Evolutionary conservation across 92 coral and sea anemone genomes (phyloP).

Genomic region (Phenganax stokvisi): DNA sequence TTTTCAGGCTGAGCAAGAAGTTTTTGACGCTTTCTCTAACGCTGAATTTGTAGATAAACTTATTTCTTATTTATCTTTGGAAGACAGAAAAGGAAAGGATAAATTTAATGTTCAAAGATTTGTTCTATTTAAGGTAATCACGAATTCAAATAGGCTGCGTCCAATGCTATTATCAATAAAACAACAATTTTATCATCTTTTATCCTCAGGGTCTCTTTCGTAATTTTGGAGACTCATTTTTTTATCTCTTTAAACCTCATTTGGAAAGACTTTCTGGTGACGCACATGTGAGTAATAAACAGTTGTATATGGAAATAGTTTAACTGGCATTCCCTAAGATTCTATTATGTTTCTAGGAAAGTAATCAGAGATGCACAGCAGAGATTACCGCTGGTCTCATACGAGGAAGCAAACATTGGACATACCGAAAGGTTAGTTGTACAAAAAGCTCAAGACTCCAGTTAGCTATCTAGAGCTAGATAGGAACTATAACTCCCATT

Average conservation of each 20-base stretch:
- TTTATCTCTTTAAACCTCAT: constrained; percentile 74
- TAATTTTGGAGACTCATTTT: constrained; percentile 74
- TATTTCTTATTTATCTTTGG: constrained; percentile 76
- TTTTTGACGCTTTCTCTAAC: constrained; percentile 70
- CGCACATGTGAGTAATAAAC: constrained; percentile 59
- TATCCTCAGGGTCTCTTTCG: constrained; percentile 76
- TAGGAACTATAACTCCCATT: background rate
- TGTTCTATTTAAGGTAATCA: constrained; percentile 73
- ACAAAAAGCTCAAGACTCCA: too few species aligned
- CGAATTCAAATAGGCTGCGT: too few species aligned
- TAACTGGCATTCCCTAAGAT: background rate
- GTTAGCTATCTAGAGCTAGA: background rate
- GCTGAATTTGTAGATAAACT: constrained; percentile 78
- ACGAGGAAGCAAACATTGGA: constrained; percentile 96
- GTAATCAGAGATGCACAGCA: constrained; percentile 85
- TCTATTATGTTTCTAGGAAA: constrained; percentile 54
- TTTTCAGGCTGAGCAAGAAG: constrained; percentile 70
- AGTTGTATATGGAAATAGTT: background rate
- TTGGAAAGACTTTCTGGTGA: constrained; percentile 75
- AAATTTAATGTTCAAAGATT: constrained; percentile 87
- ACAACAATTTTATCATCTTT: too few species aligned
- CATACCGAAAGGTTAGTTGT: constrained; percentile 60
- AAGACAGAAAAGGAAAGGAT: constrained; percentile 96
- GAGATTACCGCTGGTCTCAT: constrained; percentile 86
- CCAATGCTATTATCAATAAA: too few species aligned